Evolutionary conservation across 1,140 invertebrate species (phyloP).

Genomic region (Bombus superbus): DNA sequence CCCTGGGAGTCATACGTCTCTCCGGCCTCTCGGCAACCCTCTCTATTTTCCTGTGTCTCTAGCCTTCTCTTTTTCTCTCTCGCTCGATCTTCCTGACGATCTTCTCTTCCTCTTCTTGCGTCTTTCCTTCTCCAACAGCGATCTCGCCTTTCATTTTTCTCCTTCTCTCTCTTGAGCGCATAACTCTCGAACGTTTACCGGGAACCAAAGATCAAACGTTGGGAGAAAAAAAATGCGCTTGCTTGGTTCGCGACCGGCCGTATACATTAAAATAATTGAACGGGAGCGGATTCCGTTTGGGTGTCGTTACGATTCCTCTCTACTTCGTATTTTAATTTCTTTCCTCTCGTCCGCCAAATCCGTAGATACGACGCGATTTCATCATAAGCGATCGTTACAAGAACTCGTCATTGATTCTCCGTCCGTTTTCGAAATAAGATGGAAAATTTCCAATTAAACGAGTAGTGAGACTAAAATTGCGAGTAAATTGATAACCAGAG

Average conservation of each 20-base stretch:
- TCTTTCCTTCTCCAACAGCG: neutral
- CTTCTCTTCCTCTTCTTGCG: neutral
- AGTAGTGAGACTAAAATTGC: neutral
- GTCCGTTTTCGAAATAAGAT: neutral
- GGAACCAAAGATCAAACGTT: neutral
- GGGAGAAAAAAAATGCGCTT: neutral
- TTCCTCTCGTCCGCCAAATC: neutral
- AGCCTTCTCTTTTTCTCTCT: neutral
- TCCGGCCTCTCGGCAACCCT: conserved; percentile 42
- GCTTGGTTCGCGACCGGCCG: neutral
- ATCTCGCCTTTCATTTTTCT: neutral
- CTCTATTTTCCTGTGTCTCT: conserved; percentile 34
- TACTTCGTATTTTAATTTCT: neutral
- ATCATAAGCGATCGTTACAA: neutral
- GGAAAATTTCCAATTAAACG: neutral
- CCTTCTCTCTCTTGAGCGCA: neutral
- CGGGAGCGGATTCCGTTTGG: neutral
- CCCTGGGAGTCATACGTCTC: conserved; percentile 72
- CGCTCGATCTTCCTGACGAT: neutral
- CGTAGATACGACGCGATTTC: neutral
- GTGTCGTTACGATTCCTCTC: neutral
- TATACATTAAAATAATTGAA: conserved; percentile 20
- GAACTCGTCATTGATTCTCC: neutral
- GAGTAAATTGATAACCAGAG: neutral
- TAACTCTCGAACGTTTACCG: neutral